Conservation (phyloP, 2,888 invertebrate species). For the Punctoribates punctum region DNA sequence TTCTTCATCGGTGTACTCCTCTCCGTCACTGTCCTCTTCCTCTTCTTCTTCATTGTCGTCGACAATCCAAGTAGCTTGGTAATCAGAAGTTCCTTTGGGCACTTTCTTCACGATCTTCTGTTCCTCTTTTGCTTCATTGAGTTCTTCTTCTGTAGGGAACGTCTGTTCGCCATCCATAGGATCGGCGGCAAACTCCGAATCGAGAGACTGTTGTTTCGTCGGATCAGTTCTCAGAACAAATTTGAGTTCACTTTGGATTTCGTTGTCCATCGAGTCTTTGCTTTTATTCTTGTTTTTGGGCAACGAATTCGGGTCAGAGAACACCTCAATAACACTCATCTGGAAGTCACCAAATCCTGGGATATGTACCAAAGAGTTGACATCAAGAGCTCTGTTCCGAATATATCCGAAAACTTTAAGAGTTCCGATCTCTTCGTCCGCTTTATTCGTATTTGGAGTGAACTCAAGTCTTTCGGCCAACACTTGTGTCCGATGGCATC, state of each 20-base stretch:
- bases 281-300: background rate
- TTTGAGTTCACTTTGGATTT: background rate
- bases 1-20: background rate
- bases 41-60: slow-evolving; percentile 53
- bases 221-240: slow-evolving; percentile 50
- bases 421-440: slow-evolving; percentile 58
- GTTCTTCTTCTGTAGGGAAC: slow-evolving; percentile 91
- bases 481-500: slow-evolving; percentile 77
- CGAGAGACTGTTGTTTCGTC: slow-evolving; percentile 62
- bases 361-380: slow-evolving; percentile 83
- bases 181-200: slow-evolving; percentile 76
- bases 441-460: slow-evolving; percentile 50
- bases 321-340: slow-evolving; percentile 67
- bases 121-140: slow-evolving; percentile 64
- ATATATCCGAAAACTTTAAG: slow-evolving; percentile 82
- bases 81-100: slow-evolving; percentile 93
- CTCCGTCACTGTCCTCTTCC: slow-evolving; percentile 53
- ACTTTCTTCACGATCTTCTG: slow-evolving; percentile 66
- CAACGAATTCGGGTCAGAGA: slow-evolving; percentile 52
- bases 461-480: slow-evolving; percentile 75
- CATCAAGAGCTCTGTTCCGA: slow-evolving; percentile 72
- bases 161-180: slow-evolving; percentile 94
- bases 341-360: slow-evolving; percentile 91
- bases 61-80: slow-evolving; percentile 77
- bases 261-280: background rate